Evolutionary conservation across 2,113 vertebrate species (phyloP).

Genomic region (Haemorhous mexicanus): DNA sequence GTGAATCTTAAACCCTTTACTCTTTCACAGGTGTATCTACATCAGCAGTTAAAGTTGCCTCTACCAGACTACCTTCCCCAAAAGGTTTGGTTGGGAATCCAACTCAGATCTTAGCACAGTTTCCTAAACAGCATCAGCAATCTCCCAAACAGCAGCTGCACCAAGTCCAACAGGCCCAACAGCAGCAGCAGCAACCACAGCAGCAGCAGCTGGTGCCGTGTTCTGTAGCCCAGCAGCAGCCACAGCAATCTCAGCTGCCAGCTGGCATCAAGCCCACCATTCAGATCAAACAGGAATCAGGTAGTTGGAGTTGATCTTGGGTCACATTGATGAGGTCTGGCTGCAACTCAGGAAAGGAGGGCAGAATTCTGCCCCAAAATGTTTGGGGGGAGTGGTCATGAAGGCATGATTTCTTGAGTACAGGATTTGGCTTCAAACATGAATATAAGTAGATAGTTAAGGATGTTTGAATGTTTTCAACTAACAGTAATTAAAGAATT

Average conservation of each 20-base stretch:
- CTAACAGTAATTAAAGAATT: background rate
- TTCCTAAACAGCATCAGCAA: constrained; percentile 90
- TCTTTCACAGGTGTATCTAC: constrained; percentile 78
- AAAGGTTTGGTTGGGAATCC: constrained; percentile 88
- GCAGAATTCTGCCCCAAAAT: background rate
- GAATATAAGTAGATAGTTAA: background rate
- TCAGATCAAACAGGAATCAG: constrained; percentile 98
- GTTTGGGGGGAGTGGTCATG: background rate
- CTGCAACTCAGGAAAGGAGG: background rate
- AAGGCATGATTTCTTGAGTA: background rate
- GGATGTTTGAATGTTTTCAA: background rate
- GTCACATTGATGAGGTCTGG: background rate
- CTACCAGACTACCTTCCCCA: constrained; percentile 90
- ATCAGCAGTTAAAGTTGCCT: constrained; percentile 88
- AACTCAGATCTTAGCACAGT: constrained; percentile 92
- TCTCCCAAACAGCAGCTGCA: constrained; percentile 82
- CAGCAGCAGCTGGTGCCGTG: constrained; percentile 70
- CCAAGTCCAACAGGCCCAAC: constrained; percentile 72
- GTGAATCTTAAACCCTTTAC: background rate
- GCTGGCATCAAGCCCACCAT: constrained; percentile 91
- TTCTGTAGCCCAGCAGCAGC: constrained; percentile 66
- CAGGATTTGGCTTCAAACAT: background rate
- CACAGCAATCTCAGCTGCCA: constrained; percentile 74
- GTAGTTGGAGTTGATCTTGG: constrained; percentile 68
- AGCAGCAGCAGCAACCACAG: constrained; percentile 75